phyloP scores from a whole-genome alignment of 2,888 invertebrate species.

The Unio pictorum region DNA sequence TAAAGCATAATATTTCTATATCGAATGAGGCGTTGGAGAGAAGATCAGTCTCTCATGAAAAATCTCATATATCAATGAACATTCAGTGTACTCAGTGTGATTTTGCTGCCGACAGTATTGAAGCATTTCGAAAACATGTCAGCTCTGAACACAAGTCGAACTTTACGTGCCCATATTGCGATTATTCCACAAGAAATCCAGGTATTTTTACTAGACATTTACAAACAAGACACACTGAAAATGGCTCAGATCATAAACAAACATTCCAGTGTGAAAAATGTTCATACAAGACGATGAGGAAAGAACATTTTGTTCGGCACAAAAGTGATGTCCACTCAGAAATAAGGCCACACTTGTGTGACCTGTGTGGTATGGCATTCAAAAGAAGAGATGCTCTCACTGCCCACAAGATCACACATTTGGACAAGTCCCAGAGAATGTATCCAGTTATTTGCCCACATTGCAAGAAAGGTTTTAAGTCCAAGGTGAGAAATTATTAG shows the following conservation, averaged over 20 bases:
- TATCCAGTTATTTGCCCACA: conserved; percentile 59
- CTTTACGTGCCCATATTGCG: conserved; percentile 1
- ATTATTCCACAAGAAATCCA: conserved; percentile 2
- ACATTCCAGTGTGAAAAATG: conserved; percentile 68
- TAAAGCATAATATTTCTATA: conserved; percentile 46
- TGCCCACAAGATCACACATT: conserved; percentile 72
- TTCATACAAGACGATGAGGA: conserved; percentile 67
- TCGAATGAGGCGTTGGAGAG: conserved; percentile 13
- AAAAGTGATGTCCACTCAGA: conserved; percentile 73
- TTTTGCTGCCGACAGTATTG: conserved; percentile 4
- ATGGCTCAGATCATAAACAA: conserved; percentile 10
- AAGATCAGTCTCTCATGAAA: not conserved
- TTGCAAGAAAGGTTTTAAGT: conserved; percentile 69
- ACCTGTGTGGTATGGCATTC: conserved; percentile 74
- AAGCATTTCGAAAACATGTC: conserved; percentile 11
- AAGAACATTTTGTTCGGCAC: conserved; percentile 70
- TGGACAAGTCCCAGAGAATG: conserved; percentile 45
- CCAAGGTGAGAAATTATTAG: conserved; percentile 49
- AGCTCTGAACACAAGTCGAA: not conserved
- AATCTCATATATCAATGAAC: no score
- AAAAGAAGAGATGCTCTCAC: conserved; percentile 74
- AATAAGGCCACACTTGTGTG: conserved; percentile 74
- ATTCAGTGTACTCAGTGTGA: no score
- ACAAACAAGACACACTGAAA: conserved; percentile 5
- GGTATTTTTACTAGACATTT: conserved; percentile 7